Conservation (phyloP, 2,113 vertebrate genomes). For the Machaerirhynchus nigripectus region DNA sequence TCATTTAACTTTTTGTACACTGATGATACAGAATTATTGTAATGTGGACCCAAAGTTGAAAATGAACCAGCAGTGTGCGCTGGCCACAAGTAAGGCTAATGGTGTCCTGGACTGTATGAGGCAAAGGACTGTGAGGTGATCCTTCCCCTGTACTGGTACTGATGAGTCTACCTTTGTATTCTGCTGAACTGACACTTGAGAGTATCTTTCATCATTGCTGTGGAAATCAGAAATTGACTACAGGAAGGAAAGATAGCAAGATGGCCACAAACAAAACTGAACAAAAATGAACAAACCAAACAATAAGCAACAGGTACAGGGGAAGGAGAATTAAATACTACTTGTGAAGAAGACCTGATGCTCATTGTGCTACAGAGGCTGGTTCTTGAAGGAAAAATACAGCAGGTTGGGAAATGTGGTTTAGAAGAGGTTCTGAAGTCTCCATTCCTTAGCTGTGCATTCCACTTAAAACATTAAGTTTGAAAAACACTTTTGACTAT, state of each 20-base stretch:
- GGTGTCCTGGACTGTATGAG: neutral
- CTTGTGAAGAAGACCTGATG: neutral
- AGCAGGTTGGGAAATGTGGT: neutral
- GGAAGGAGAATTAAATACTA: neutral
- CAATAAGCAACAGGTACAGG: neutral
- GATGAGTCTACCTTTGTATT: neutral
- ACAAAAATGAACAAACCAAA: neutral
- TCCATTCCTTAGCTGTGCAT: neutral
- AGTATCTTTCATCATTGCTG: neutral
- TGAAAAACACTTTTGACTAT: neutral
- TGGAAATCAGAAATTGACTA: neutral
- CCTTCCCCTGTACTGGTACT: neutral
- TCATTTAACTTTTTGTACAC: neutral
- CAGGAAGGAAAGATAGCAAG: neutral
- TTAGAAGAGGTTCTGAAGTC: neutral
- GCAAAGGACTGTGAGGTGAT: neutral
- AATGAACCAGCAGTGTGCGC: neutral
- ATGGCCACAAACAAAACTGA: neutral
- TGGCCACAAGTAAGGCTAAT: neutral
- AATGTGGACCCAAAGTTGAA: neutral
- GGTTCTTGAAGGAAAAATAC: neutral
- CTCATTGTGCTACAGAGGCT: neutral
- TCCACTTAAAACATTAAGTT: neutral
- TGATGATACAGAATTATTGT: fast-evolving
- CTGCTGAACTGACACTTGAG: neutral